These are phyloP conservation scores for Euphydryas editha DNA, from an alignment of 2,888 invertebrate species.

Conservation along the genomic window DNA sequence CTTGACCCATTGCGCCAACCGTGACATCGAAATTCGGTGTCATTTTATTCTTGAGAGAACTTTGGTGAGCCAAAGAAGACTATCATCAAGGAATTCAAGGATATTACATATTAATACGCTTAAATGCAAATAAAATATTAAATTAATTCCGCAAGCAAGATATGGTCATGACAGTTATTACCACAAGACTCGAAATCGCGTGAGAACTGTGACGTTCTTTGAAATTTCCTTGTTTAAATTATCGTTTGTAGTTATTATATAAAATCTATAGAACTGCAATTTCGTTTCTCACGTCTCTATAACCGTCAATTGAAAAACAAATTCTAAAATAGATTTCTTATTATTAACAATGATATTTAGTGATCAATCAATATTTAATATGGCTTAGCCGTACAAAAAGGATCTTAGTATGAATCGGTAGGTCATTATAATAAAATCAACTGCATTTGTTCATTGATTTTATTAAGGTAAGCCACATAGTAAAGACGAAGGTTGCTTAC, in stretches of 20 bases:
- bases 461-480: constrained; percentile 42
- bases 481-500: constrained; percentile 53
- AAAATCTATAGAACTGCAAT: background rate
- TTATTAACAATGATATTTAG: background rate
- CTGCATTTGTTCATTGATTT: constrained; percentile 30
- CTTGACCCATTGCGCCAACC: constrained; percentile 57
- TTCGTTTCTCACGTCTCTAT: background rate
- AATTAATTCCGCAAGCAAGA: constrained; percentile 16
- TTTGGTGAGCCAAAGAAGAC: constrained; percentile 46
- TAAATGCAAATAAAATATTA: constrained; percentile 5
- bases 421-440: constrained; percentile 21
- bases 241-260: background rate
- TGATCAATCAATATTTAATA: background rate
- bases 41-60: constrained; percentile 59
- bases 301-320: background rate
- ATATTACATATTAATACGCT: constrained; percentile 38
- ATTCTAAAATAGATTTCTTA: background rate
- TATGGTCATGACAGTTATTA: constrained; percentile 9
- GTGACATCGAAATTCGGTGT: constrained; percentile 60
- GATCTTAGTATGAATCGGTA: background rate
- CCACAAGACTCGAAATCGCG: constrained; percentile 11
- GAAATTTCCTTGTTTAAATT: constrained; percentile 2
- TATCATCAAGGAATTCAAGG: constrained; percentile 49
- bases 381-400: background rate
- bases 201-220: constrained; percentile 3